Evolutionary conservation across 2,797 vertebrate genomes (phyloP).

Genomic region (Pseudotriccus pelzelni): DNA sequence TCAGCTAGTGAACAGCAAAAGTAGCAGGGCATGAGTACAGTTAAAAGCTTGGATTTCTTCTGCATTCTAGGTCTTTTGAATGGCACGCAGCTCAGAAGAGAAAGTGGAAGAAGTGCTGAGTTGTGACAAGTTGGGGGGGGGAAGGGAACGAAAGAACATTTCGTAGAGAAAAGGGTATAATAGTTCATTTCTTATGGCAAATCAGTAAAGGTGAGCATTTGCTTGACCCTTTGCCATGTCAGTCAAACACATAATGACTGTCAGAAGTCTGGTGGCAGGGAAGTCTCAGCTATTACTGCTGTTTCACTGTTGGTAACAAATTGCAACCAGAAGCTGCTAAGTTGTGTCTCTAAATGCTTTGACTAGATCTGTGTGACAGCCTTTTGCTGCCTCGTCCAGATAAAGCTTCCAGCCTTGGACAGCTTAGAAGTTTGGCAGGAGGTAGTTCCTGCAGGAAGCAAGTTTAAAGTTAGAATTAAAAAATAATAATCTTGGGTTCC

Average conservation of each 20-base stretch:
- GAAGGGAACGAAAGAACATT: not conserved
- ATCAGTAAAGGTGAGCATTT: constrained; percentile 1
- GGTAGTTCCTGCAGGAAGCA: not conserved
- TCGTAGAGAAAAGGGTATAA: not conserved
- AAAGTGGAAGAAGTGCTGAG: not conserved
- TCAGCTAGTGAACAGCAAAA: not conserved
- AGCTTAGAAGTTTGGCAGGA: not conserved
- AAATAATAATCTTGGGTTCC: not conserved
- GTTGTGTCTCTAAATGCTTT: not conserved
- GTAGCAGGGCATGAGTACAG: not conserved
- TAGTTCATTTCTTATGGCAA: not conserved
- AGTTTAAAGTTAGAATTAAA: not conserved
- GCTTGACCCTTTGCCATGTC: not conserved
- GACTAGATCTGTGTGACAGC: not conserved
- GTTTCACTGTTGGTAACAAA: not conserved
- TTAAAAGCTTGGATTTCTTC: not conserved
- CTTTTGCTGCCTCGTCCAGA: not conserved
- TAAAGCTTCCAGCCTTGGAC: not conserved
- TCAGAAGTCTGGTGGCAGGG: not conserved
- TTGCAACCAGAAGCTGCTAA: not conserved
- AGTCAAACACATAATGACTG: constrained; percentile 17
- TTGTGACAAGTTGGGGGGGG: not conserved
- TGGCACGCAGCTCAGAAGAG: not conserved
- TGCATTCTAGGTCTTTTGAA: not conserved
- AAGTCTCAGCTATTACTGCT: not conserved